phyloP scores from a whole-genome alignment of 1,140 invertebrate genomes.

The Formica selysi region DNA sequence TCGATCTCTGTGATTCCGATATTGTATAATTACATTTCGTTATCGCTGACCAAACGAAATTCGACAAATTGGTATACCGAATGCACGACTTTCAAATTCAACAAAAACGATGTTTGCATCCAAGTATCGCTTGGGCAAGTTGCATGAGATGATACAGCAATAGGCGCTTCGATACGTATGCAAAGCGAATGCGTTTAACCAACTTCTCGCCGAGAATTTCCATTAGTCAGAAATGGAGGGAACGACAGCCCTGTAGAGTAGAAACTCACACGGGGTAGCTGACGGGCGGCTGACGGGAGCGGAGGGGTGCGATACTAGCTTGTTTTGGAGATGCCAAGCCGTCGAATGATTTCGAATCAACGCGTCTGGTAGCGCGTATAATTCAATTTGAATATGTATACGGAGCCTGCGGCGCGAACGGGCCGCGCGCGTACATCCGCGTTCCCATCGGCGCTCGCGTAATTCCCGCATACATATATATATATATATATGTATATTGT shows the following conservation, averaged over 20 bases:
- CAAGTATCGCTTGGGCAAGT: conserved; percentile 14
- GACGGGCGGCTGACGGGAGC: conserved; percentile 24
- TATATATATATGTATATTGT: no score
- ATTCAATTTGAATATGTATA: conserved; percentile 87
- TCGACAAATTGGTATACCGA: background rate
- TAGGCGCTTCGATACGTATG: conserved; percentile 80
- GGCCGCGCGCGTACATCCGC: conserved; percentile 41
- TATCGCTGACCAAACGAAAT: conserved; percentile 3
- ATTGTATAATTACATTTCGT: conserved; percentile 5
- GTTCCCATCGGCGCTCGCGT: conserved; percentile 42
- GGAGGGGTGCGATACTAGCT: conserved; percentile 48
- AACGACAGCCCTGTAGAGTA: conserved; percentile 24
- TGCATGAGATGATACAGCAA: background rate
- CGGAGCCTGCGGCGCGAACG: conserved; percentile 24
- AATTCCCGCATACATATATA: conserved; percentile 49
- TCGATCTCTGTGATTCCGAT: background rate
- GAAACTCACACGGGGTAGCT: conserved; percentile 33
- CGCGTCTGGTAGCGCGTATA: conserved; percentile 85
- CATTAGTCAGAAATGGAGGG: conserved; percentile 77
- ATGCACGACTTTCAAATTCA: conserved; percentile 19
- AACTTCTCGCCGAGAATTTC: conserved; percentile 83
- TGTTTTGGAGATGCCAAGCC: conserved; percentile 68
- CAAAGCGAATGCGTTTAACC: conserved; percentile 85
- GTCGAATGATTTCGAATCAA: conserved; percentile 86
- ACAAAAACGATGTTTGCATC: background rate